A percentile compares a stretch with the other conserved stretches of the same genome.
Evolutionary conservation across 2,888 invertebrate genomes (phyloP).

Genomic region (Leptinotarsa peninsularis): DNA sequence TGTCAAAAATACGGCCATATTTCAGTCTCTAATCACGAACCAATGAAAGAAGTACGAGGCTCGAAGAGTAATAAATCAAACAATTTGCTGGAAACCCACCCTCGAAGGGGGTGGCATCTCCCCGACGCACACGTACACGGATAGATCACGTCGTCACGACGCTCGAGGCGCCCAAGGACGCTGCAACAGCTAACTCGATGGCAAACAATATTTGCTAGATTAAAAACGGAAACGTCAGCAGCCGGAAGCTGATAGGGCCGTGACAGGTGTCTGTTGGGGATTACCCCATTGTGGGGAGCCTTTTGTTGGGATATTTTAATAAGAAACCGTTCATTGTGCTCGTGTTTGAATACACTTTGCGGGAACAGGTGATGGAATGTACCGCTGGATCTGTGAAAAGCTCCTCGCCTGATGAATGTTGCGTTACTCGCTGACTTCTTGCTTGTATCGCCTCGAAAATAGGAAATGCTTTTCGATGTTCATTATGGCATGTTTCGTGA

Average conservation of each 20-base stretch:
- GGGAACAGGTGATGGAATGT: conserved; percentile 13
- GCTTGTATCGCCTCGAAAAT: not conserved
- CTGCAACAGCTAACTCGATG: conserved; percentile 8
- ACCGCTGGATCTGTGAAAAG: not conserved
- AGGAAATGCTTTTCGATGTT: not conserved
- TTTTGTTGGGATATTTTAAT: conserved; percentile 53
- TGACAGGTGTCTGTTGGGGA: conserved; percentile 60
- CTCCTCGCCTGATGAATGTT: not conserved
- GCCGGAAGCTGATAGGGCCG: conserved; percentile 59
- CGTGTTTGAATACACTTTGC: conserved; percentile 38
- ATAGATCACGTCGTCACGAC: conserved; percentile 28
- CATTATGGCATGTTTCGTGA: not conserved
- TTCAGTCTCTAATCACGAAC: conserved; percentile 30
- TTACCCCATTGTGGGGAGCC: conserved; percentile 50
- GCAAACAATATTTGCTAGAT: conserved; percentile 63
- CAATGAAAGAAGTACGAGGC: conserved; percentile 22
- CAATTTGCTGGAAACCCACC: conserved; percentile 32
- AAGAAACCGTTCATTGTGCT: conserved; percentile 44
- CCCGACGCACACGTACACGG: conserved; percentile 29
- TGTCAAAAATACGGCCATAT: conserved; percentile 1
- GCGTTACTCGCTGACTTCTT: not conserved
- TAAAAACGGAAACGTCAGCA: conserved; percentile 63
- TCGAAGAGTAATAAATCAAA: conserved; percentile 35
- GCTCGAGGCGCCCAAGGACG: conserved; percentile 5
- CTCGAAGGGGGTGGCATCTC: conserved; percentile 22